Evolutionary conservation across 2,888 invertebrate genomes (phyloP), one percentile per base, ranked within the genome.

Genomic region (Cryptocephalus primarius): DNA sequence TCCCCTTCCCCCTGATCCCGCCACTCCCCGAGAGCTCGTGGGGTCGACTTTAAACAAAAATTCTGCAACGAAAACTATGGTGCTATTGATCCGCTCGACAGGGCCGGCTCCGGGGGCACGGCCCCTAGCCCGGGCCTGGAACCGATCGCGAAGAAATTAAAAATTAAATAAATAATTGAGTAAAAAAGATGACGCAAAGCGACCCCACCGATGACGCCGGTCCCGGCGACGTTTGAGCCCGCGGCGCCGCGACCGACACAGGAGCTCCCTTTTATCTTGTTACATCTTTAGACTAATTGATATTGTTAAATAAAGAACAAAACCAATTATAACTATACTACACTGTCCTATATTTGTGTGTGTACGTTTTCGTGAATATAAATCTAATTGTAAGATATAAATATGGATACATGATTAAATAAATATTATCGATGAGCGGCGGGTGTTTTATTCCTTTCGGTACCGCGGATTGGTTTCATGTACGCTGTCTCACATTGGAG

Each of bases 41-140:
- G 67, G 64, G 65, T 59, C 61, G 57, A 61, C 62, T 53, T 55
- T 54, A 55, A 52, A 60, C 32, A 51, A 63, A 50, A 61, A 61
- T 58, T 61, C 60, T 69, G 69, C 69, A 69, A 70, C 70, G 69
- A 69, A 69, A 36, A 66, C 65, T 65, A 66, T 69, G 69, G 69
- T 70, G 69, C 70, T 70, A 69, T 64, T 61, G 67, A 67, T 67
- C 64, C 36, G 64, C 60, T 63, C 57, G 61, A 55, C 22, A 22
- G 50, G 60, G 60, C 57, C 58, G 59, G 47, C 47, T 50, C 43
- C 45, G 48, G 51, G 50, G 55, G 22, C 22, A 22, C 22, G 22
- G 22, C 22, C 36, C 36, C 36, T 2, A 11, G 36, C 12, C 12
- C 36, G 33, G 39, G 9, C 36, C 36, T 36, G 36, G 6, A 22